phyloP scores from a whole-genome alignment of 1,140 invertebrate genomes.

The Drosophila pseudoananassae region DNA sequence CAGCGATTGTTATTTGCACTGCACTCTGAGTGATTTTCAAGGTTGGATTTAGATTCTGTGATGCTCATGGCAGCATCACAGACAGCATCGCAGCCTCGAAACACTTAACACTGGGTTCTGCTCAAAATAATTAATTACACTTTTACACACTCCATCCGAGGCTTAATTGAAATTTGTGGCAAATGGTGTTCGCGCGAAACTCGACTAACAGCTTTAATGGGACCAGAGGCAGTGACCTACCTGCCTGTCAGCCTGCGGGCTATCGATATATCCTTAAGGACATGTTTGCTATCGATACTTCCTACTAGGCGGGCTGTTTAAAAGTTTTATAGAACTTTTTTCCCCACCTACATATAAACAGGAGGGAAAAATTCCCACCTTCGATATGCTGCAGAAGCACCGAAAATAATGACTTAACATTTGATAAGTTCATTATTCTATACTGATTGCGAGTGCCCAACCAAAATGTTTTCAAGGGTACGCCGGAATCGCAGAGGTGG shows the following conservation, averaged over 20 bases:
- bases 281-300: background rate
- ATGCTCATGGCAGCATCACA: conserved; percentile 36
- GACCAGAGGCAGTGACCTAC: conserved; percentile 1
- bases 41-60: conserved; percentile 26
- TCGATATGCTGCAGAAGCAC: conserved; percentile 31
- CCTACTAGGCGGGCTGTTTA: background rate
- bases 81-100: conserved; percentile 26
- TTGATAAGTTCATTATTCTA: conserved; percentile 59
- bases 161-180: conserved; percentile 31
- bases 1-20: conserved; percentile 59
- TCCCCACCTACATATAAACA: background rate
- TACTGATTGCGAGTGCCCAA: conserved; percentile 30
- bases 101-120: conserved; percentile 15
- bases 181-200: conserved; percentile 13
- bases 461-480: conserved; percentile 67
- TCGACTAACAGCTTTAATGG: conserved; percentile 19
- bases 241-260: too few relatives aligned
- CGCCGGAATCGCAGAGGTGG: conserved; percentile 32
- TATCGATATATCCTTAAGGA: conserved; percentile 15
- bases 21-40: conserved; percentile 50
- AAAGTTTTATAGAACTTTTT: background rate
- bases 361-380: conserved; percentile 23
- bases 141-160: conserved; percentile 20
- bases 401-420: conserved; percentile 53
- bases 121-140: conserved; percentile 44